Evolutionary conservation across 2,113 vertebrate genomes (phyloP), one percentile per base, ranked within the genome.

Genomic region (Cephalopholis sonnerati): DNA sequence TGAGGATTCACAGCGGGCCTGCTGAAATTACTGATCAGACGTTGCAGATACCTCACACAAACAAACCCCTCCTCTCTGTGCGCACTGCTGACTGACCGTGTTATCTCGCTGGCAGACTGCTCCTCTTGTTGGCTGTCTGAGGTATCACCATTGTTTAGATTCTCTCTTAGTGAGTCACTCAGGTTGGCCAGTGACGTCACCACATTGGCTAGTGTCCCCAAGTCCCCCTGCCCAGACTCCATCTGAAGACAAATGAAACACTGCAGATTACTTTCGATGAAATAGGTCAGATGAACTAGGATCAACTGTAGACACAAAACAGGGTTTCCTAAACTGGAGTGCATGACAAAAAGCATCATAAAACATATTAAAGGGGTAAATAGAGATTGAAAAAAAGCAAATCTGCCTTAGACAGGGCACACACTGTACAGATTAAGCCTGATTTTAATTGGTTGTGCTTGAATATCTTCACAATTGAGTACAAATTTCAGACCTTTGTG

Each of bases 141-240:
- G 71, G 96, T 91, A 83, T 99, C 97, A 5, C 98, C 97, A 22
- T 99, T 99, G 95, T 96, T 98, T 69, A 98, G 91, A 46, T 96
- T 97, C 73, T 98, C 97, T 79, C 85, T 94, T 0, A 96, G 86
- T 2, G 94, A 93, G 55, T 95, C 94, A n/a, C 94, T 97, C 65
- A 99, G 95, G 90, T 96, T 98, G 87, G 98, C 98, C 82, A 99
- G 95, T 57, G 98, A 99, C 10, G 98, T 98, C 87, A 99, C 98
- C 69, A 99, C 98, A 80, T 98, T 99, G 84, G 98, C 98, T 78
- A 99, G 88, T 0, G 98, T 99, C 82, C 98, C 97, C 91, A 99
- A 94, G 91, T 97, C 98, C 76, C 98, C 96, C 58, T 99, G 98
- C 79, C 95, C 96, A 59, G 96, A 96, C 83, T 99, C 98, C 79